A percentile compares a stretch with the other conserved stretches of the same genome.
Conservation (phyloP, 2,888 invertebrate species). For the Notodonta dromedarius region DNA sequence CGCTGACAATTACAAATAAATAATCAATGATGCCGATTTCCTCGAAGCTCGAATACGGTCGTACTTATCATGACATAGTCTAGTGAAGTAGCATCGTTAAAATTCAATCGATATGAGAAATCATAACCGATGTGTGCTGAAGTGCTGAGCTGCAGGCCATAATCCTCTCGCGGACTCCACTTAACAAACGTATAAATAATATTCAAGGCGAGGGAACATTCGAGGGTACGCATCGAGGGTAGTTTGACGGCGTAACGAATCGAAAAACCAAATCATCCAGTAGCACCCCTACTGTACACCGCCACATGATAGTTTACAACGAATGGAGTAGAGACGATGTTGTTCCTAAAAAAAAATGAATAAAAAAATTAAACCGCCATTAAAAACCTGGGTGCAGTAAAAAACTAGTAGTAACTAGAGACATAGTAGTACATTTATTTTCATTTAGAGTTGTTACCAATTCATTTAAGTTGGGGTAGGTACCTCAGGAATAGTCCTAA, state of each 20-base stretch:
- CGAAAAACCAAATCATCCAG: constrained; percentile 85
- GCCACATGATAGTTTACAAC: constrained; percentile 80
- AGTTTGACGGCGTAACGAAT: constrained; percentile 85
- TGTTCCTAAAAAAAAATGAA: constrained; percentile 14
- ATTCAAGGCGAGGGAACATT: constrained; percentile 83
- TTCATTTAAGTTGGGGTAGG: too few relatives aligned
- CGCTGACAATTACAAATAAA: neutral
- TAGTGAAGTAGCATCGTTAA: constrained; percentile 32
- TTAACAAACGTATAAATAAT: constrained; percentile 85
- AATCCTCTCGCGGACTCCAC: constrained; percentile 81
- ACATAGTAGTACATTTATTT: too few relatives aligned
- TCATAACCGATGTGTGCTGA: constrained; percentile 81
- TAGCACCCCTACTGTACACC: constrained; percentile 80
- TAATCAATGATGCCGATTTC: neutral
- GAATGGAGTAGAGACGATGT: constrained; percentile 52
- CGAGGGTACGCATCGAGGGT: constrained; percentile 80
- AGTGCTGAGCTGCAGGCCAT: constrained; percentile 79
- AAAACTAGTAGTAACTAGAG: too few relatives aligned
- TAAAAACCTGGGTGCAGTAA: too few relatives aligned
- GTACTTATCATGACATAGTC: neutral
- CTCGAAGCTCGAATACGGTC: neutral
- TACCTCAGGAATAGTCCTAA: too few relatives aligned
- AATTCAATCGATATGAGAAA: constrained; percentile 70
- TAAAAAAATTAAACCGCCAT: too few relatives aligned
- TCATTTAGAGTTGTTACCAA: too few relatives aligned